Conservation (phyloP, 2,113 vertebrate genomes). For the Fulmarus glacialis region DNA sequence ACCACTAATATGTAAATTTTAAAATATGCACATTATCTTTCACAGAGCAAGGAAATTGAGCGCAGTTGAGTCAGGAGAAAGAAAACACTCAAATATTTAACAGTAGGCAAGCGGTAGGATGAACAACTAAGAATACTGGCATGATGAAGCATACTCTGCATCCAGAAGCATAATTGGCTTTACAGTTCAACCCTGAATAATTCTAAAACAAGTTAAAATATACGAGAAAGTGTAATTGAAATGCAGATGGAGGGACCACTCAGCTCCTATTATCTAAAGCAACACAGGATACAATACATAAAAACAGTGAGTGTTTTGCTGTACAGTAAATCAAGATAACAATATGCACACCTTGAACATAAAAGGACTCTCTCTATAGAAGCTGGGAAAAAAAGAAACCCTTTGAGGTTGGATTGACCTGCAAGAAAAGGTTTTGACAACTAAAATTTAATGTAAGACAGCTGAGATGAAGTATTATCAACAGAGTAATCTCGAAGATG, state of each 20-base stretch:
- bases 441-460: not conserved
- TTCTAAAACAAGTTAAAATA: not conserved
- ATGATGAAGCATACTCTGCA: not conserved
- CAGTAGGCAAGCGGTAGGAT: not conserved
- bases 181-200: not conserved
- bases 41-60: not conserved
- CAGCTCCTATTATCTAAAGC: not conserved
- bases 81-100: not conserved
- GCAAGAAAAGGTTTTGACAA: not conserved
- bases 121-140: not conserved
- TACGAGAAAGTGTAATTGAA: not conserved
- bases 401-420: not conserved
- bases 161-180: not conserved
- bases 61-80: not conserved
- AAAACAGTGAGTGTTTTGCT: not conserved
- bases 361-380: not conserved
- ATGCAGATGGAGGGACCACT: not conserved
- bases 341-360: not conserved
- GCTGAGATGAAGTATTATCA: not conserved
- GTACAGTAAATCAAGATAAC: not conserved
- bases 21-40: not conserved
- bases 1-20: fast-evolving
- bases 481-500: not conserved
- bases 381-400: not conserved
- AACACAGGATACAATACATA: not conserved